These are phyloP conservation scores for Ceratothoa steindachneri DNA, from an alignment of 2,888 invertebrate genomes.

Conservation along the genomic window DNA sequence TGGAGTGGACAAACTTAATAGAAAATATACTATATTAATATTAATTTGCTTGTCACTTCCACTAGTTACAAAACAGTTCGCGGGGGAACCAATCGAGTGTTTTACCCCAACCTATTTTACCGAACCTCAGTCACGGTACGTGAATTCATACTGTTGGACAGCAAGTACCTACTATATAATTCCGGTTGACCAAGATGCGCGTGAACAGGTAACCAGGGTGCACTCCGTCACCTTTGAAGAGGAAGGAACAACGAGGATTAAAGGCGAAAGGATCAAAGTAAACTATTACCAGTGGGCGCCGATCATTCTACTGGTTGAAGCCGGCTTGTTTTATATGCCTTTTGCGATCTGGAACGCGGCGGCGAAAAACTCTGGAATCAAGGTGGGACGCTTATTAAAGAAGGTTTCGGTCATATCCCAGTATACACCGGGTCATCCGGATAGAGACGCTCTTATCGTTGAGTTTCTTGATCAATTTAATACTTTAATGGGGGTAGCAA, in stretches of 20 bases:
- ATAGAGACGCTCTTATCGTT: slow-evolving; percentile 51
- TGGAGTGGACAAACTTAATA: slow-evolving; percentile 55
- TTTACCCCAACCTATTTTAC: slow-evolving; percentile 53
- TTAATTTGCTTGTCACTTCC: slow-evolving; percentile 54
- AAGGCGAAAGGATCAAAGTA: slow-evolving; percentile 48
- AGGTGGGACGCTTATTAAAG: slow-evolving; percentile 50
- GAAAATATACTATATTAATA: slow-evolving; percentile 54
- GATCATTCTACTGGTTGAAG: slow-evolving; percentile 52
- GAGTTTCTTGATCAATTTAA: slow-evolving; percentile 52
- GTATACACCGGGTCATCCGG: slow-evolving; percentile 51
- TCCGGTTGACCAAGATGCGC: slow-evolving; percentile 24
- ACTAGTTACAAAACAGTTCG: slow-evolving; percentile 56
- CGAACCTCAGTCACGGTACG: slow-evolving; percentile 52
- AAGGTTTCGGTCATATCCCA: slow-evolving; percentile 50
- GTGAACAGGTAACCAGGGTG: slow-evolving; percentile 36
- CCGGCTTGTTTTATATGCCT: slow-evolving; percentile 54
- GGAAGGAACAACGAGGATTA: slow-evolving; percentile 30
- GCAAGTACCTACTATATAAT: slow-evolving; percentile 53
- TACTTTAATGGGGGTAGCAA: slow-evolving; percentile 51
- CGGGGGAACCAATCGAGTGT: slow-evolving; percentile 56
- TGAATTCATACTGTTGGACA: slow-evolving; percentile 53
- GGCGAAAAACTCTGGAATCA: slow-evolving; percentile 51
- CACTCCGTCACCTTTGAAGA: slow-evolving; percentile 45
- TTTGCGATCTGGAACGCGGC: slow-evolving; percentile 53
- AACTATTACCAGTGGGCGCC: slow-evolving; percentile 53